Evolutionary conservation across 1,140 invertebrate genomes (phyloP).

Genomic region (Telenomus remus): DNA sequence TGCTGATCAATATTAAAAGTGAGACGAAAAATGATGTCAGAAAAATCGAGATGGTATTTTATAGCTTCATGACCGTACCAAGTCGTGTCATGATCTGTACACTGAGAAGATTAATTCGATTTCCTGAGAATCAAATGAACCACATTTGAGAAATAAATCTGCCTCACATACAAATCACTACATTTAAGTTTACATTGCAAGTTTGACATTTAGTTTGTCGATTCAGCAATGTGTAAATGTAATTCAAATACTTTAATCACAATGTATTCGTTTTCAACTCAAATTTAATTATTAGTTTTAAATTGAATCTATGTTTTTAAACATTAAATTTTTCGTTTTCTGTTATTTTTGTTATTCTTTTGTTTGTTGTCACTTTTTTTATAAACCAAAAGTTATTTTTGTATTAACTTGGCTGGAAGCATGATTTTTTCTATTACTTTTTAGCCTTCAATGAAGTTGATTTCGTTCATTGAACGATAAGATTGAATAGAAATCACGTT

Average conservation of each 20-base stretch:
- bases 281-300: no score
- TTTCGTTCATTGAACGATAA: slow-evolving; percentile 1
- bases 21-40: no score
- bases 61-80: slow-evolving; percentile 25
- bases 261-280: no score
- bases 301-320: no score
- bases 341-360: no score
- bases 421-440: not conserved
- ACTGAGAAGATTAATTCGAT: slow-evolving; percentile 17
- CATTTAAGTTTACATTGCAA: no score
- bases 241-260: no score
- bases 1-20: not conserved
- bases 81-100: slow-evolving; percentile 18
- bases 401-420: not conserved
- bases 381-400: not conserved
- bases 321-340: no score
- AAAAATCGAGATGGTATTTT: not conserved
- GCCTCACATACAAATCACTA: no score
- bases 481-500: not conserved
- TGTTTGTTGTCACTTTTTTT: not conserved
- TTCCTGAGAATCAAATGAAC: slow-evolving; percentile 12
- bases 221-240: no score
- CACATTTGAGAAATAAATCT: not conserved
- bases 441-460: not conserved
- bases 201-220: no score